These are phyloP conservation scores for Drosophila maculinotata DNA, from an alignment of 2,888 invertebrate genomes.

Conservation along the genomic window DNA sequence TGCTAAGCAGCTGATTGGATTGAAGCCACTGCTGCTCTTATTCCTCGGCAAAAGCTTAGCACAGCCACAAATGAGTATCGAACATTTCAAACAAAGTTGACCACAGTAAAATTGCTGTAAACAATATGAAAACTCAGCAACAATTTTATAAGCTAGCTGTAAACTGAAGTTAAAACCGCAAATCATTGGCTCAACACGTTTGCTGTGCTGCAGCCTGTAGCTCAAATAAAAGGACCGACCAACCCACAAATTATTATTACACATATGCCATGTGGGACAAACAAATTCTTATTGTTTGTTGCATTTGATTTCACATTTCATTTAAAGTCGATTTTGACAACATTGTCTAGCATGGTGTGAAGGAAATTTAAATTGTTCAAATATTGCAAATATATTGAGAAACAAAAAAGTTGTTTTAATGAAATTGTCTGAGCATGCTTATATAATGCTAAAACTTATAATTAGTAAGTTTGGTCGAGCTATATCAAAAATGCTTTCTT, in stretches of 20 bases:
- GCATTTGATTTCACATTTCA: conserved; percentile 3
- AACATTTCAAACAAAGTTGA: conserved; percentile 45
- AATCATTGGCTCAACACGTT: conserved; percentile 39
- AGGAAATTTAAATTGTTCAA: no score
- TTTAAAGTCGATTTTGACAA: conserved; percentile 11
- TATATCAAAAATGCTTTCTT: no score
- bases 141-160: conserved; percentile 37
- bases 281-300: conserved; percentile 3
- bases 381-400: no score
- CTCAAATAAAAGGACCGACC: neutral
- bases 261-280: conserved; percentile 27
- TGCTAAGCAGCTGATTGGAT: conserved; percentile 12
- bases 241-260: conserved; percentile 28
- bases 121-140: conserved; percentile 48
- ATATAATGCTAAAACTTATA: no score
- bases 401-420: no score
- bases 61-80: conserved; percentile 38
- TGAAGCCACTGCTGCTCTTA: conserved; percentile 4
- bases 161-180: conserved; percentile 39
- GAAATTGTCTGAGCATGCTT: no score
- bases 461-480: no score
- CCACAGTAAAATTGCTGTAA: conserved; percentile 61
- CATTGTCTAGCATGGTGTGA: neutral
- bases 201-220: neutral
- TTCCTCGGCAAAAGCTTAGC: conserved; percentile 7